Conservation (phyloP, 1,140 invertebrate genomes). For the Eumeta japonica region DNA sequence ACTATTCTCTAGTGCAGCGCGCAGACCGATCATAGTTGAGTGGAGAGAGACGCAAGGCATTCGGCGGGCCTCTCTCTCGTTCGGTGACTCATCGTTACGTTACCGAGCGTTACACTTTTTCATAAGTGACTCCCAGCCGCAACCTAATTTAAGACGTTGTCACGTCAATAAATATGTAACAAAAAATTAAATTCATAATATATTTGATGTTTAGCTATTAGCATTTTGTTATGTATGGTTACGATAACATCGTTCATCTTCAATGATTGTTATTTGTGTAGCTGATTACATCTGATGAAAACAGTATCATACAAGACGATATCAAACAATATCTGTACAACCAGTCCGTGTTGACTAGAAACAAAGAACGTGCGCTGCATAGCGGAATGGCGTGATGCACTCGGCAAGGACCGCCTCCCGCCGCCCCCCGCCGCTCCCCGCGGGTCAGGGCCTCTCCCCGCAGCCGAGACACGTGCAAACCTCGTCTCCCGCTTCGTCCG, state of each 20-base stretch:
- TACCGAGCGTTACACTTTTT: too few relatives aligned
- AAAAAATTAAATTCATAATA: too few relatives aligned
- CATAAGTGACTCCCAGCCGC: too few relatives aligned
- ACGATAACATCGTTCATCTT: neutral
- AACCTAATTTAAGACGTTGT: too few relatives aligned
- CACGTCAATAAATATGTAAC: too few relatives aligned
- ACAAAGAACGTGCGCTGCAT: slow-evolving; percentile 1
- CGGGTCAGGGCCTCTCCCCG: slow-evolving; percentile 7
- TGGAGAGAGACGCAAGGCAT: too few relatives aligned
- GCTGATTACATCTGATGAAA: neutral
- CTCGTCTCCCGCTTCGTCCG: slow-evolving; percentile 2
- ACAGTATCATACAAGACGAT: neutral
- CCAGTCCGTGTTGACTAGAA: neutral
- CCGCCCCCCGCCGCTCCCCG: slow-evolving; percentile 1
- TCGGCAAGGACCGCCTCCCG: slow-evolving; percentile 2
- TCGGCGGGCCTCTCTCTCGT: too few relatives aligned
- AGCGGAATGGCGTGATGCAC: neutral
- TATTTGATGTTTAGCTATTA: neutral
- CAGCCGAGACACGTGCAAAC: slow-evolving; percentile 10
- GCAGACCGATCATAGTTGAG: too few relatives aligned
- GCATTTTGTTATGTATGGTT: neutral
- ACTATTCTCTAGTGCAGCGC: too few relatives aligned
- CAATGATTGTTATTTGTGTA: neutral
- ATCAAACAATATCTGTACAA: neutral
- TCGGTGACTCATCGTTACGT: too few relatives aligned